These are phyloP conservation scores for Pitangus sulphuratus DNA, from an alignment of 2,797 vertebrate species.

Conservation along the genomic window DNA sequence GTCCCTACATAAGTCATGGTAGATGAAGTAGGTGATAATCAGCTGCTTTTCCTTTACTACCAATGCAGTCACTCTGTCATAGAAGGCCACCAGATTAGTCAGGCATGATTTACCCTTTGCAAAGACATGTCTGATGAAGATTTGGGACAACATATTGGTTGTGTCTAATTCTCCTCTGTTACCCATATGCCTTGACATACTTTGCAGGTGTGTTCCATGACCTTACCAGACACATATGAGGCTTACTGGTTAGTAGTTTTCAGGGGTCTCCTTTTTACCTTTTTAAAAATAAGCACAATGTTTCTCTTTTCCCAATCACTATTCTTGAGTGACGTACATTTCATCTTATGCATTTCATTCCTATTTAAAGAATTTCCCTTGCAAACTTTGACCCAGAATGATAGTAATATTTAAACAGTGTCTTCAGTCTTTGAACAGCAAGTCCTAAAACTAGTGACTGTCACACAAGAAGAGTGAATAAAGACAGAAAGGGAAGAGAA, in stretches of 20 bases:
- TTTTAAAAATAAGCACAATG: not conserved
- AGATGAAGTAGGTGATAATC: not conserved
- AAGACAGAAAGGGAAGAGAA: not conserved
- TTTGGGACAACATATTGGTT: not conserved
- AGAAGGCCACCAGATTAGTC: not conserved
- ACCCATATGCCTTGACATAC: not conserved
- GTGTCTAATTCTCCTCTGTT: not conserved
- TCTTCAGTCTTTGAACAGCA: not conserved
- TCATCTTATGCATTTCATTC: not conserved
- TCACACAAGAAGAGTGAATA: not conserved
- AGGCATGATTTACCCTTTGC: fast-evolving
- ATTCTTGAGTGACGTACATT: not conserved
- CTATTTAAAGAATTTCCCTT: not conserved
- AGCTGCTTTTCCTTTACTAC: not conserved
- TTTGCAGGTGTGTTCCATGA: not conserved
- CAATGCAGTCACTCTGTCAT: fast-evolving
- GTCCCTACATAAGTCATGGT: not conserved
- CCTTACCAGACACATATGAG: not conserved
- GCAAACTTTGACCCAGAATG: not conserved
- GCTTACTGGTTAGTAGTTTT: not conserved
- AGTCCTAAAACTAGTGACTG: not conserved
- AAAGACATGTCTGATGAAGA: not conserved
- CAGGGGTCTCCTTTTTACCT: not conserved
- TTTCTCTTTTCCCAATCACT: not conserved
- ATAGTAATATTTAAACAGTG: not conserved